phyloP scores from a whole-genome alignment of 2,797 vertebrate species.

The Malurus leucopterus region DNA sequence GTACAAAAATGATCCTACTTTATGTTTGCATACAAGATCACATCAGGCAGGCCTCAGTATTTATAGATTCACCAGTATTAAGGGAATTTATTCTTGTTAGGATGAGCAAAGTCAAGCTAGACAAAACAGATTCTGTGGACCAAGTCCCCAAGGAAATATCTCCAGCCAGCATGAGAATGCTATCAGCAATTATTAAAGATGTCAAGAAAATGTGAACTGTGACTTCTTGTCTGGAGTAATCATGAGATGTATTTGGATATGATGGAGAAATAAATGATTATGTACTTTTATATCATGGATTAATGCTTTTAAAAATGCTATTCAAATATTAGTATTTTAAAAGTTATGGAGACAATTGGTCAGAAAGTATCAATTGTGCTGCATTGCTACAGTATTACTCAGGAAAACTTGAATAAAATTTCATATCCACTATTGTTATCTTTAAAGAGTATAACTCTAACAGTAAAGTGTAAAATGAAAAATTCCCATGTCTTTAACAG shows the following conservation, averaged over 20 bases:
- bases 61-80: conserved; percentile 58
- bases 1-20: background rate
- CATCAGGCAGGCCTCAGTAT: background rate
- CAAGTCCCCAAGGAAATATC: conserved; percentile 60
- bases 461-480: background rate
- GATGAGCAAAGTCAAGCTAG: conserved; percentile 71
- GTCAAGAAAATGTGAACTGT: conserved; percentile 75
- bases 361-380: background rate
- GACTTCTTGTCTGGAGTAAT: conserved; percentile 64
- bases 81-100: conserved; percentile 70
- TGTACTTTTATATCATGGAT: conserved; percentile 11
- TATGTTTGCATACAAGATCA: background rate
- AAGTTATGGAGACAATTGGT: background rate
- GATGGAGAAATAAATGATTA: conserved; percentile 73
- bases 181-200: conserved; percentile 79
- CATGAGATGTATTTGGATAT: conserved; percentile 69
- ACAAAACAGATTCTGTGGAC: conserved; percentile 62
- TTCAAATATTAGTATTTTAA: background rate
- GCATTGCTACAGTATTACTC: background rate
- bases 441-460: background rate
- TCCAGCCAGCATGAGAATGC: conserved; percentile 35
- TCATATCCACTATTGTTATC: background rate
- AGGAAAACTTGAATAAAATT: background rate
- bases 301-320: background rate
- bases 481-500: background rate